Evolutionary conservation across 2,888 invertebrate species (phyloP).

Genomic region (Cryptus armator): DNA sequence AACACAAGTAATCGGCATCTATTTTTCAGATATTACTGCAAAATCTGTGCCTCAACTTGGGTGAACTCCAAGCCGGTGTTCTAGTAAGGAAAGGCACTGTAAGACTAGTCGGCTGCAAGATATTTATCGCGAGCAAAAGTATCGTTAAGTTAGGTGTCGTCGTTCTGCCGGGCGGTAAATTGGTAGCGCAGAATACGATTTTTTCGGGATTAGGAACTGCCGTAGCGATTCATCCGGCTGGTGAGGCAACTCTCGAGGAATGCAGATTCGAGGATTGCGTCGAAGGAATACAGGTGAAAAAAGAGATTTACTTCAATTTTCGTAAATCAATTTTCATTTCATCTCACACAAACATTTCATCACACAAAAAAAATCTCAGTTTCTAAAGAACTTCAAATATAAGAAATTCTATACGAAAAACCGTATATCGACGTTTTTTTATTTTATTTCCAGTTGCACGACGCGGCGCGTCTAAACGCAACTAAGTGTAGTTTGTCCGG

Average conservation of each 20-base stretch:
- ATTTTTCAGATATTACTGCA: conserved; percentile 84
- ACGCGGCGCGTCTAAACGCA: conserved; percentile 83
- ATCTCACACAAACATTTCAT: too few relatives aligned
- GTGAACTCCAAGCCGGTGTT: conserved; percentile 86
- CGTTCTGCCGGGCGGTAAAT: conserved; percentile 84
- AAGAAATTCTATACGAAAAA: background rate
- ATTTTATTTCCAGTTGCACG: conserved; percentile 83
- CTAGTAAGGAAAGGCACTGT: conserved; percentile 86
- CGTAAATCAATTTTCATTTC: conserved; percentile 39
- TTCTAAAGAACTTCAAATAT: background rate
- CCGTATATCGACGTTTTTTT: background rate
- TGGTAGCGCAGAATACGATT: conserved; percentile 85
- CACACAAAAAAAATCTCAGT: background rate
- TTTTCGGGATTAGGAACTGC: conserved; percentile 87
- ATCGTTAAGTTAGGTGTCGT: conserved; percentile 87
- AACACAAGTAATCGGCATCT: background rate
- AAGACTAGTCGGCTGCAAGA: conserved; percentile 85
- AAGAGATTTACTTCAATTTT: background rate
- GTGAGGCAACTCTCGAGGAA: conserved; percentile 80
- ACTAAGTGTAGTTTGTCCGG: conserved; percentile 83
- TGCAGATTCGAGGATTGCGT: conserved; percentile 83
- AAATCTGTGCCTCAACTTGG: conserved; percentile 86
- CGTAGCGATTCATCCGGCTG: conserved; percentile 83
- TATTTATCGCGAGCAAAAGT: conserved; percentile 86
- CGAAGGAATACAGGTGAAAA: conserved; percentile 81